Evolutionary conservation across 2,797 vertebrate species (phyloP), one percentile per base, ranked within the genome.

Genomic region (Zenarchopterus dispar): DNA sequence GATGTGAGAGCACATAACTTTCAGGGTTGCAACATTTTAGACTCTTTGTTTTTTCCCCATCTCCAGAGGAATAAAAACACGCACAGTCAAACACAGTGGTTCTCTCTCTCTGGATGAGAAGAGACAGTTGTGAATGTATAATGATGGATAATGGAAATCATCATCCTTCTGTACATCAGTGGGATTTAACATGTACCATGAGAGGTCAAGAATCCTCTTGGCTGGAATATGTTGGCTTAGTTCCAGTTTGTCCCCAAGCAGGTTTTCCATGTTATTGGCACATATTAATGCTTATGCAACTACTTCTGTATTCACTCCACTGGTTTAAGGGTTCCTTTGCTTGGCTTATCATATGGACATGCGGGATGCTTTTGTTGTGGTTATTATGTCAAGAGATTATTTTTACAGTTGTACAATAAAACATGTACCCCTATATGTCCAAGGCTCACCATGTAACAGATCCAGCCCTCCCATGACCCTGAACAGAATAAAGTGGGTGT

Each of bases 81-180:
- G 26, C 26, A 28, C 26, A 28, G 26, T 7, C 26, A 28, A 47
- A 74, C 22, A 31, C 19, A 50, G 6, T 48, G 15, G 5, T 60
- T 54, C 9, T 67, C 18, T 48, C 15, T 44, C 43, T 64, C 1
- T 2, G 45, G 36, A 58, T 62, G 46, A 42, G 42, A 78, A 46
- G 33, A 77, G 56, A 73, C 59, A 50, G 39, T 16, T 56, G 55
- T 70, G 54, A 26, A 62, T 65, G 51, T 47, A 59, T 57, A 43
- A 68, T 42, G 11, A 47, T 36, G 26, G 28, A 65, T 19, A 36
- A 36, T 36, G 33, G 33, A 36, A 28, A 65, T 45, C 13, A 45
- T 59, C 6, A 44, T 62, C 36, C n/a, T 46, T 15, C 19, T 36
- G 31, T 46, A 43, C 43, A 56, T 71, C 45, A 51, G 45, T 15